Conservation (phyloP, 1,140 invertebrate species). For the Trichoplusia ni region DNA sequence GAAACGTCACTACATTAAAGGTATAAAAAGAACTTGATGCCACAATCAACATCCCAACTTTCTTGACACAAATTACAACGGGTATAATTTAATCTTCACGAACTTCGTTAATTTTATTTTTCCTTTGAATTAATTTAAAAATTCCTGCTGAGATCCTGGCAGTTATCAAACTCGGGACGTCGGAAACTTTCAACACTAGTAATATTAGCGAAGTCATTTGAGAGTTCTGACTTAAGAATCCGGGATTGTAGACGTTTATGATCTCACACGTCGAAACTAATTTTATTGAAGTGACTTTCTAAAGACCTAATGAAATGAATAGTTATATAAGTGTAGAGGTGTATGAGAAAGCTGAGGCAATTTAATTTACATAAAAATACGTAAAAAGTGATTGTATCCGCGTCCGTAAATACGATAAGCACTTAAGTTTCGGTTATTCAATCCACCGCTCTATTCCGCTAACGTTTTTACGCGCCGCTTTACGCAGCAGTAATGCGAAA, state of each 20-base stretch:
- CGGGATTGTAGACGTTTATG: constrained; percentile 36
- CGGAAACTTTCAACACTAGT: constrained; percentile 71
- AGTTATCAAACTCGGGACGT: constrained; percentile 72
- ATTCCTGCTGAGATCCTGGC: constrained; percentile 65
- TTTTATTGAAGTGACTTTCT: background rate
- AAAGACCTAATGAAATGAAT: no score
- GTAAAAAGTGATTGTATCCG: background rate
- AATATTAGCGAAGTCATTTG: constrained; percentile 65
- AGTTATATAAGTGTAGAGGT: no score
- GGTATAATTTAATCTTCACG: constrained; percentile 68
- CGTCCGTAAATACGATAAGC: constrained; percentile 16
- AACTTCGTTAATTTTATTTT: constrained; percentile 76
- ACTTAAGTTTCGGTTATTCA: constrained; percentile 36
- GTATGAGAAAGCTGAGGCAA: no score
- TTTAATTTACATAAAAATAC: background rate
- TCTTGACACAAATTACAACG: constrained; percentile 70
- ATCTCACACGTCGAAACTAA: constrained; percentile 9
- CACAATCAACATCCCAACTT: constrained; percentile 61
- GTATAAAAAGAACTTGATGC: constrained; percentile 43
- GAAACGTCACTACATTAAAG: constrained; percentile 1
- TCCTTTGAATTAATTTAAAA: constrained; percentile 78
- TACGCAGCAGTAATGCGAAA: constrained; percentile 60
- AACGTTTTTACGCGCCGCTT: constrained; percentile 47
- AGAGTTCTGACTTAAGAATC: constrained; percentile 55
- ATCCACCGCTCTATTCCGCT: constrained; percentile 37